Evolutionary conservation across 2,113 vertebrate genomes (phyloP), one percentile per base, ranked within the genome.

Genomic region (Tragelaphus strepsiceros): DNA sequence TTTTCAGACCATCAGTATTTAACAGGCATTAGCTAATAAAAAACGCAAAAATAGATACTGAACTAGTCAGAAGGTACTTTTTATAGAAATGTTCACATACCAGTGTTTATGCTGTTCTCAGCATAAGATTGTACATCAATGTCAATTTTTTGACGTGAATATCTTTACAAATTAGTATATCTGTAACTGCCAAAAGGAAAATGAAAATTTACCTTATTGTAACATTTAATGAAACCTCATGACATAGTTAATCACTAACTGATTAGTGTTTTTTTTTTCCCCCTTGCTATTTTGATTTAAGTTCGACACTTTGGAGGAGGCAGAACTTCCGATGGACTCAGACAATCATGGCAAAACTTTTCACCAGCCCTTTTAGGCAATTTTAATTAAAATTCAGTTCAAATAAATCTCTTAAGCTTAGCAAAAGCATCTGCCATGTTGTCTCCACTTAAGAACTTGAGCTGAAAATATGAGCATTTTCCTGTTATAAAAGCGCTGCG

Each of bases 401-500:
- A 94, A 95, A 62, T 94, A 77, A 86, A 62, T 94, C 32, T 87
- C 89, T 78, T 81, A 59, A 78, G 89, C 94, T 95, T 94, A 87
- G 85, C 59, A 87, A 96, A 96, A 94, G 88, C 95, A 96, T 97
- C 93, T 98, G 96, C 83, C 83, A 85, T 95, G 78, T 94, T 94
- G 92, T 56, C 43, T 82, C 85, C 39, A 91, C 91, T 91, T 93
- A 96, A 96, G 93, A 81, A 49, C 67, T 97, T 67, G 82, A 92
- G 93, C 96, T 97, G 93, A 98, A 98, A 98, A 98, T 98, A 97
- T 90, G 87, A 98, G 56, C 96, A 88, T 93, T 92, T 98, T 97
- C 98, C 71, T 91, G 58, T 96, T 96, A 97, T 93, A 90, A 97
- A 97, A 96, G 56, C 3, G 71, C 97, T 97, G 96, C 3, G 46